phyloP scores from a whole-genome alignment of 1,140 invertebrate genomes.

The Drepana arcuata region DNA sequence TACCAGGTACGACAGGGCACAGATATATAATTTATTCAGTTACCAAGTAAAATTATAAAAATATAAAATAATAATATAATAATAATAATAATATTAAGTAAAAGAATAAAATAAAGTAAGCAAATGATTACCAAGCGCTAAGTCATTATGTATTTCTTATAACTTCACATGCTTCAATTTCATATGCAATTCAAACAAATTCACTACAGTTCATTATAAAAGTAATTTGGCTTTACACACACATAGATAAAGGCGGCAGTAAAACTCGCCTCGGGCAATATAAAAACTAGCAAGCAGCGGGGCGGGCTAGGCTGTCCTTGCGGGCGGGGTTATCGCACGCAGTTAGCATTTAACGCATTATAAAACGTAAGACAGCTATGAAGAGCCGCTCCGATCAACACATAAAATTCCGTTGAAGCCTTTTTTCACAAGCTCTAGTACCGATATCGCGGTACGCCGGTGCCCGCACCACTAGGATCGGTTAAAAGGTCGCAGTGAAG shows the following conservation, averaged over 20 bases:
- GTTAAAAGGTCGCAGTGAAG: slow-evolving; percentile 55
- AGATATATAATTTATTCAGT: no score
- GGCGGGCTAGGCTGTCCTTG: slow-evolving; percentile 51
- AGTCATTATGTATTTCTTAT: no score
- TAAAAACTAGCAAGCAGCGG: slow-evolving; percentile 36
- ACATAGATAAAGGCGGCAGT: slow-evolving; percentile 21
- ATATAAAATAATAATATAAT: no score
- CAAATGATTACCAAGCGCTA: no score
- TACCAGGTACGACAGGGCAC: no score
- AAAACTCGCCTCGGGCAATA: slow-evolving; percentile 25
- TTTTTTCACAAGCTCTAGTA: slow-evolving; percentile 55
- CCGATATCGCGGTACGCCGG: slow-evolving; percentile 53
- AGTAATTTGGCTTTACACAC: no score
- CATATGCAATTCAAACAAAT: no score
- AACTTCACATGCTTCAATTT: no score
- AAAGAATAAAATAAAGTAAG: no score
- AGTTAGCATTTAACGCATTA: slow-evolving; percentile 62
- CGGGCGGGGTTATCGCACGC: slow-evolving; percentile 60
- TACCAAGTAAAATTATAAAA: no score
- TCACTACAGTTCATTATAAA: no score
- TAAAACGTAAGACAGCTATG: slow-evolving; percentile 57
- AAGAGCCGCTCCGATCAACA: slow-evolving; percentile 52
- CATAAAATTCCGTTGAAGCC: slow-evolving; percentile 62
- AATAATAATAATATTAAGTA: no score
- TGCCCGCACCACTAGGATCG: slow-evolving; percentile 29